phyloP scores from a whole-genome alignment of 1,140 invertebrate species.

The Macrobrachium rosenbergii region DNA sequence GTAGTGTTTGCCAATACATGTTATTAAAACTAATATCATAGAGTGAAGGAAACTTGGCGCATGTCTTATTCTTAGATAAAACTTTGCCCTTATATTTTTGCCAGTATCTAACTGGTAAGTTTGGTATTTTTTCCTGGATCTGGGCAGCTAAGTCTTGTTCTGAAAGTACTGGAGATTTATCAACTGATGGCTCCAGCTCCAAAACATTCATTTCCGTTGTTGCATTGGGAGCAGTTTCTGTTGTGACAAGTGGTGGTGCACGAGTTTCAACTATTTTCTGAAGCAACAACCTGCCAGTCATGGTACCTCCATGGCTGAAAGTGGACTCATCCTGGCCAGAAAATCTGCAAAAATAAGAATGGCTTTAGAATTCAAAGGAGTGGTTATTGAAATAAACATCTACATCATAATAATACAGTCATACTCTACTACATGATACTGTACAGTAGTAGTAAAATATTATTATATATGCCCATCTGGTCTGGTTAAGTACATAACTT shows the following conservation, averaged over 20 bases:
- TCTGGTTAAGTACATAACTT: no score
- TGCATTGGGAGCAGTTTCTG: constrained; percentile 55
- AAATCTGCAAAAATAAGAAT: constrained; percentile 36
- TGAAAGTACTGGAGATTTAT: constrained; percentile 77
- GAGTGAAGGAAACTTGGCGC: constrained; percentile 85
- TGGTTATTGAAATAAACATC: neutral
- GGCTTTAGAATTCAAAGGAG: neutral
- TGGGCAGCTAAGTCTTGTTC: constrained; percentile 84
- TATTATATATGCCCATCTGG: no score
- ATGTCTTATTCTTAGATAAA: constrained; percentile 81
- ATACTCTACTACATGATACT: neutral
- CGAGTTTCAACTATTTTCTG: constrained; percentile 67
- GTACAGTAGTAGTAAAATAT: no score
- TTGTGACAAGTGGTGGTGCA: constrained; percentile 51
- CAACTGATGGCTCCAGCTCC: constrained; percentile 75
- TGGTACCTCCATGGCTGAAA: constrained; percentile 58
- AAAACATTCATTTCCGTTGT: constrained; percentile 67
- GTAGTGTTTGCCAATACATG: constrained; percentile 80
- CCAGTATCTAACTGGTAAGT: constrained; percentile 87
- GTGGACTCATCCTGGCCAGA: constrained; percentile 64
- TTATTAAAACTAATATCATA: constrained; percentile 93
- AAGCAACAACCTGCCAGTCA: constrained; percentile 68
- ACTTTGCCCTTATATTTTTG: constrained; percentile 81
- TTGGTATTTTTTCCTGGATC: constrained; percentile 81
- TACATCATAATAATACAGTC: neutral